A percentile compares a stretch with the other conserved stretches of the same genome.
Conservation (phyloP, 2,888 invertebrate species). For the Acanthopleura granulata region DNA sequence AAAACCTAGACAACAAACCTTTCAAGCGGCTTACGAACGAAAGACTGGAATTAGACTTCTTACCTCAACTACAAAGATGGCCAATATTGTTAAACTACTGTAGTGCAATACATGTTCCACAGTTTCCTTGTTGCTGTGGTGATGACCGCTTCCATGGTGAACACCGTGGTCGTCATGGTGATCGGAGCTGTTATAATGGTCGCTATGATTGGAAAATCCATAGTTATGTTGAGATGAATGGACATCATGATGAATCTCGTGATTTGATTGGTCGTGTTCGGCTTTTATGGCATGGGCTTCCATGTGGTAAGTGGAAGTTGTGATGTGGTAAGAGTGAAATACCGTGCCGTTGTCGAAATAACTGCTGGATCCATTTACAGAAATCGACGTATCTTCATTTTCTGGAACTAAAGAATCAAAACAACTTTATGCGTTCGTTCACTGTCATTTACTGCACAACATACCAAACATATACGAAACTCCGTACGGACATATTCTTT, state of each 20-base stretch:
- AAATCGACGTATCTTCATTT: background rate
- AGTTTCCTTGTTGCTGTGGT: conserved; percentile 17
- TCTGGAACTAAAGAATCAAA: background rate
- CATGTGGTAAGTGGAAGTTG: background rate
- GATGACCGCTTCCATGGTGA: conserved; percentile 3
- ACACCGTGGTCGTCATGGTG: background rate
- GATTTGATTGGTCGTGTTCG: conserved; percentile 10
- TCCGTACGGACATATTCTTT: too few species aligned
- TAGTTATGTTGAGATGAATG: background rate
- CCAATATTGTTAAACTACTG: conserved; percentile 16
- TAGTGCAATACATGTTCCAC: conserved; percentile 20
- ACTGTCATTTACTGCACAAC: too few species aligned
- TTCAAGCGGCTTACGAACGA: background rate
- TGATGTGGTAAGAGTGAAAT: background rate
- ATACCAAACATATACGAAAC: too few species aligned
- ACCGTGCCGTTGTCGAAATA: background rate
- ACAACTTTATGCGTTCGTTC: too few species aligned
- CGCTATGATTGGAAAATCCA: background rate
- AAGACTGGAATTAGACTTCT: background rate
- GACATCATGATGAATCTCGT: conserved; percentile 9
- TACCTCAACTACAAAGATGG: conserved; percentile 20
- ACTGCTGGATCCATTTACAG: background rate
- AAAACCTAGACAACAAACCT: too few species aligned
- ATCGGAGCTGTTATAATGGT: background rate
- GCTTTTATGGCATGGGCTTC: background rate